Evolutionary conservation across 2,797 vertebrate species (phyloP).

Genomic region (Protonibea diacanthus): DNA sequence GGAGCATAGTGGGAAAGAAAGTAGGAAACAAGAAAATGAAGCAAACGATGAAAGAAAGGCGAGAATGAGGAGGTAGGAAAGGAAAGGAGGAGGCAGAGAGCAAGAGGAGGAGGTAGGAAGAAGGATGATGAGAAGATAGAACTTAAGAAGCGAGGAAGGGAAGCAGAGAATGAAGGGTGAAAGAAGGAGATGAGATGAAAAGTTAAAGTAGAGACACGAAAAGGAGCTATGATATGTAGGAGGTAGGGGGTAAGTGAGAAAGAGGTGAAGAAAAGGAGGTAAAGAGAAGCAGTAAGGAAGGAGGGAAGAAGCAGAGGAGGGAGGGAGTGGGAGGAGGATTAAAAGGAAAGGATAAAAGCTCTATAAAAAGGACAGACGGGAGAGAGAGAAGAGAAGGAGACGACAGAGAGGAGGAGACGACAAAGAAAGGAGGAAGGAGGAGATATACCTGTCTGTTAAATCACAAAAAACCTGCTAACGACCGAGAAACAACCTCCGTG

Average conservation of each 20-base stretch:
- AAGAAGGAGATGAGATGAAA: background rate
- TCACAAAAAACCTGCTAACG: too few species aligned
- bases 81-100: background rate
- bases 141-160: background rate
- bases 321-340: slow-evolving; percentile 55
- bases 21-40: background rate
- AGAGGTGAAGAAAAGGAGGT: background rate
- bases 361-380: slow-evolving; percentile 65
- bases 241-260: background rate
- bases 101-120: background rate
- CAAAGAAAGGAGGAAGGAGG: background rate
- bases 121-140: background rate
- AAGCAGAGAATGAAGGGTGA: background rate
- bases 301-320: background rate
- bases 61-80: background rate
- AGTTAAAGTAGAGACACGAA: background rate
- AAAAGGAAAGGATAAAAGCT: slow-evolving; percentile 63
- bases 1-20: background rate
- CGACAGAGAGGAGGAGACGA: background rate
- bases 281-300: too few species aligned
- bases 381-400: background rate
- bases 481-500: too few species aligned
- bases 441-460: background rate
- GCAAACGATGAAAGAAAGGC: too few species aligned
- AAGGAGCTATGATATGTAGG: too few species aligned